Percentiles rank a stretch among this genome's conserved stretches.
Evolutionary conservation across 1,140 invertebrate genomes (phyloP).

Genomic region (Atta colombica): DNA sequence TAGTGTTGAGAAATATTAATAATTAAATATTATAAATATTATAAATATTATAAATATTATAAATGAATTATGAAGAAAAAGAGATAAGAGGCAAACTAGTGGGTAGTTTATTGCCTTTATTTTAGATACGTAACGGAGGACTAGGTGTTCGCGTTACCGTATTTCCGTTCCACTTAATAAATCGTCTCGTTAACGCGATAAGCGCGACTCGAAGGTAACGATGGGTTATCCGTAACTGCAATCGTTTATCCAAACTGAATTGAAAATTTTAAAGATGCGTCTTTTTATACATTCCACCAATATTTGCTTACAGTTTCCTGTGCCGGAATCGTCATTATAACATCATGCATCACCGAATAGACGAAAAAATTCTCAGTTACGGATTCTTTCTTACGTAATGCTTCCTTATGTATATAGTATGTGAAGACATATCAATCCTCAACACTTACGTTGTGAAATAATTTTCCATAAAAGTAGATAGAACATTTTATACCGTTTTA

Average conservation of each 20-base stretch:
- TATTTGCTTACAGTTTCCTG: neutral
- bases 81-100: neutral
- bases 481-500: neutral
- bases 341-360: neutral
- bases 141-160: conserved; percentile 65
- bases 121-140: conserved; percentile 35
- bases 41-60: neutral
- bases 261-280: conserved; percentile 13
- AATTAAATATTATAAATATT: neutral
- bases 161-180: conserved; percentile 70
- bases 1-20: neutral
- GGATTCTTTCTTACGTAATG: conserved; percentile 2
- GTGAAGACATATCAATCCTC: neutral
- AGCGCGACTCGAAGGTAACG: conserved; percentile 53
- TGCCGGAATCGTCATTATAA: conserved; percentile 7
- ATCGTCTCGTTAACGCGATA: conserved; percentile 54
- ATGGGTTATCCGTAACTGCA: conserved; percentile 24
- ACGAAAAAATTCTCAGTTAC: conserved; percentile 8
- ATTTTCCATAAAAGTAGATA: neutral
- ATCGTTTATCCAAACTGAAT: conserved; percentile 17
- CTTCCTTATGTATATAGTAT: too few species aligned
- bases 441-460: neutral
- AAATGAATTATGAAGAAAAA: neutral
- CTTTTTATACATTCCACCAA: neutral
- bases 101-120: neutral